Base-by-base conservation (phyloP, 2,888 invertebrate species). In the Aquatica leii region DNA sequence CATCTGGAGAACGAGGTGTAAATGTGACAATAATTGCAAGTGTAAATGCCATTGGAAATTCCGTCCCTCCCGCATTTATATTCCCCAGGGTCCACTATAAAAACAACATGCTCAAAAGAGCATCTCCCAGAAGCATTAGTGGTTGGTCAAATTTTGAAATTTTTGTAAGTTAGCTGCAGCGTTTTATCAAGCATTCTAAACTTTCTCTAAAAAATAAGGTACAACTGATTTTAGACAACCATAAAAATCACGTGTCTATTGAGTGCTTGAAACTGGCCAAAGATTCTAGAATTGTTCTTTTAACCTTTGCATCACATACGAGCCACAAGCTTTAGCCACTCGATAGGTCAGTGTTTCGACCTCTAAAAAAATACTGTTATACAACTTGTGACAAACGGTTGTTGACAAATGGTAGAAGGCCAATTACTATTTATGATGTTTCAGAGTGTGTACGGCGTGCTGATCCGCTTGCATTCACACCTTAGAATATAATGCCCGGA, bases 1-100 rank as follows among this genome's bases (percentile, higher is more conserved):
- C 78, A 37, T 78, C 78, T 11, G 78, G 72, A 2, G 78, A 81
- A 73, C 71, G 79, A 49, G 78, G 78, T n/a, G 62, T 67, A 21
- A 58, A 76, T 1, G 76, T 80, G 1, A 80, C 79, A 12, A 65
- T 73, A 9, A 71, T 73, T 20, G 59, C 69, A 17, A 73, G 74
- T 35, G 75, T 80, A 43, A 76, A 73, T 70, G 78, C 81, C 8
- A 63, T 61, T 59, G 81, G 80, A 40, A 75, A 73, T 58, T 59
- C 62, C 21, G 57, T 79, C 49, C 59, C 51, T 9, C 52, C 43
- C 11, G 18, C 11, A 46, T 49, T 58, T 24, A 34, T 58, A 1
- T 58, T 58, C 14, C 58, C 37, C 15, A 5, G 21, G 2, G 41
- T 59, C 5, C 21, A 11, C n/a, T 59, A 8, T 24, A 51, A 52